Conservation (phyloP, 2,888 invertebrate genomes). For the Athalia rosae region DNA sequence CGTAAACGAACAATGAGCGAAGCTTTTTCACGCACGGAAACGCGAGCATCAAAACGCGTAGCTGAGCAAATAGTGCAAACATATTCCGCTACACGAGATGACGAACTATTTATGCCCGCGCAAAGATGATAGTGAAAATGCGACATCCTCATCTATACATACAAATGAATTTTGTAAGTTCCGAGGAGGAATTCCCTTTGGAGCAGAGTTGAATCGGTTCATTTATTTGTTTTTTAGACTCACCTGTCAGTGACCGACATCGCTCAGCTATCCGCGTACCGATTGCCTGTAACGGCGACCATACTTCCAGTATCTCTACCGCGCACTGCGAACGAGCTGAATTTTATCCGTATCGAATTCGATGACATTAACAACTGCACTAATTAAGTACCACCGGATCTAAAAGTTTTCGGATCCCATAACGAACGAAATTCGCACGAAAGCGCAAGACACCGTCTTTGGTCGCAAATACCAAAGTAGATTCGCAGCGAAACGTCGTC, state of each 20-base stretch:
- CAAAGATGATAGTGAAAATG: too few species aligned
- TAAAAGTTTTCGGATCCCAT: background rate
- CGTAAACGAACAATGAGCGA: too few species aligned
- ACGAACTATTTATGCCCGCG: too few species aligned
- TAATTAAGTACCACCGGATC: background rate
- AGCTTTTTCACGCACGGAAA: background rate
- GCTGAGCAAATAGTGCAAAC: conserved; percentile 13
- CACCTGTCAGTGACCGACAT: conserved; percentile 25
- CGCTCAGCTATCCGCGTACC: conserved; percentile 32
- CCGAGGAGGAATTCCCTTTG: background rate
- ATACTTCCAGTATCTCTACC: conserved; percentile 8
- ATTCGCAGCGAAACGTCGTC: conserved; percentile 9
- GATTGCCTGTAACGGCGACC: background rate
- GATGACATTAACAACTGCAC: background rate
- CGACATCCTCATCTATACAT: too few species aligned
- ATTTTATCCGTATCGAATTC: background rate
- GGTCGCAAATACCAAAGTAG: conserved; percentile 10
- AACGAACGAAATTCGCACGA: conserved; percentile 20
- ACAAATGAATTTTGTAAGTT: too few species aligned
- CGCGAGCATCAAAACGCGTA: background rate
- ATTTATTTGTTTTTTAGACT: background rate
- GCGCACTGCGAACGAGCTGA: background rate
- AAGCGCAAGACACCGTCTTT: conserved; percentile 1
- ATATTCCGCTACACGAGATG: conserved; percentile 16
- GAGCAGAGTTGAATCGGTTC: background rate